phyloP scores from a whole-genome alignment of 2,888 invertebrate genomes.

The Cartodere bifasciata region DNA sequence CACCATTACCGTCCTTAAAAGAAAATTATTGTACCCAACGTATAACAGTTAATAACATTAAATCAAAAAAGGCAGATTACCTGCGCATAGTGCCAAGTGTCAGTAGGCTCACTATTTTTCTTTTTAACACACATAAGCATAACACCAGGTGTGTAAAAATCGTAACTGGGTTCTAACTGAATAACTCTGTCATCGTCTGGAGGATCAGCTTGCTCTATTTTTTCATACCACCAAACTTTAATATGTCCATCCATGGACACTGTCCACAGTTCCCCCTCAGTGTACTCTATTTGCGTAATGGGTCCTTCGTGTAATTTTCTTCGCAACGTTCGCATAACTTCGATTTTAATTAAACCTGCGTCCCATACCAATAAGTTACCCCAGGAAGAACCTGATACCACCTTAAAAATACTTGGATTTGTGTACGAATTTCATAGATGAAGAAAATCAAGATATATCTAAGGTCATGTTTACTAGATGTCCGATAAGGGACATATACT shows the following conservation, averaged over 20 bases:
- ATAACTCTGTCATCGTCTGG: slow-evolving; percentile 67
- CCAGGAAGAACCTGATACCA: slow-evolving; percentile 79
- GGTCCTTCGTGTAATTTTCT: slow-evolving; percentile 64
- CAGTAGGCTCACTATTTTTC: slow-evolving; percentile 29
- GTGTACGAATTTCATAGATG: too few relatives aligned
- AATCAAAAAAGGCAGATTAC: slow-evolving; percentile 33
- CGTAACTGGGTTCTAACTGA: slow-evolving; percentile 76
- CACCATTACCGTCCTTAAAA: slow-evolving; percentile 70
- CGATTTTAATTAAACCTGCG: slow-evolving; percentile 73
- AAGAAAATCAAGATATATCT: too few relatives aligned
- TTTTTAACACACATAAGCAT: slow-evolving; percentile 44
- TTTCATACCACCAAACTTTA: slow-evolving; percentile 81
- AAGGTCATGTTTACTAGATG: too few relatives aligned
- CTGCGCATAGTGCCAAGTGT: slow-evolving; percentile 52
- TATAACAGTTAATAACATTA: background rate
- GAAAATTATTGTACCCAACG: slow-evolving; percentile 6
- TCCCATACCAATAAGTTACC: slow-evolving; percentile 90
- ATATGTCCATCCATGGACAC: slow-evolving; percentile 63
- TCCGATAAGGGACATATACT: too few relatives aligned
- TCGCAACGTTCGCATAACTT: slow-evolving; percentile 59
- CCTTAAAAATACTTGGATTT: slow-evolving; percentile 41
- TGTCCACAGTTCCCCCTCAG: slow-evolving; percentile 32
- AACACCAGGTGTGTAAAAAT: slow-evolving; percentile 45
- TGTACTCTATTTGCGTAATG: slow-evolving; percentile 48
- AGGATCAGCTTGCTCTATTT: slow-evolving; percentile 77